phyloP scores from a whole-genome alignment of 1,140 invertebrate genomes.

The Drosophila sulfurigaster region DNA sequence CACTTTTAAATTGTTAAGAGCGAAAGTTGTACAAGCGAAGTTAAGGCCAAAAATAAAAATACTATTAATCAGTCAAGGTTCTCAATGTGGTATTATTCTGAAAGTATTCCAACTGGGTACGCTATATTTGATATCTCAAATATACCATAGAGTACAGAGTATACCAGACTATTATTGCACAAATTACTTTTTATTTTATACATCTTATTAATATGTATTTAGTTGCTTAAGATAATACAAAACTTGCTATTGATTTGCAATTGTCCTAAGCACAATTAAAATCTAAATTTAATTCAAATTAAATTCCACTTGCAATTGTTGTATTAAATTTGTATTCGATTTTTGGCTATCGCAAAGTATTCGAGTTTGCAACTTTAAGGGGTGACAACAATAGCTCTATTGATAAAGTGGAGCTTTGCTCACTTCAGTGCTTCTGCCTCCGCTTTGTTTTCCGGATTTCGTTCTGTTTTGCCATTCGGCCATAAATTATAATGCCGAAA shows the following conservation, averaged over 20 bases:
- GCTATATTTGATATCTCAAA: no score
- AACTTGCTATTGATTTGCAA: background rate
- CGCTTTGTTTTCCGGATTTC: slow-evolving; percentile 20
- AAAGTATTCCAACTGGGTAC: no score
- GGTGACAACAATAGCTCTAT: slow-evolving; percentile 28
- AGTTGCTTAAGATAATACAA: background rate
- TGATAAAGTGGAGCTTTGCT: slow-evolving; percentile 53
- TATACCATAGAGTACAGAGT: no score
- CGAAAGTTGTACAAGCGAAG: background rate
- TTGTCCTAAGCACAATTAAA: background rate
- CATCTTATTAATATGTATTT: no score
- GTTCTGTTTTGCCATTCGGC: slow-evolving; percentile 27
- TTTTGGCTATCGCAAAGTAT: slow-evolving; percentile 13
- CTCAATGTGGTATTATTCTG: no score
- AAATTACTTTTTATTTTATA: no score
- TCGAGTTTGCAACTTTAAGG: slow-evolving; percentile 17
- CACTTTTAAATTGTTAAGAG: background rate
- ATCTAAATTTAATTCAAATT: background rate
- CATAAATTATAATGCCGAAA: slow-evolving; percentile 71
- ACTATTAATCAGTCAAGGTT: no score
- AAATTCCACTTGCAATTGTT: background rate
- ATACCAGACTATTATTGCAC: no score
- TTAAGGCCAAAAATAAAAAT: background rate
- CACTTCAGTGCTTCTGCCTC: slow-evolving; percentile 60
- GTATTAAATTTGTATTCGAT: slow-evolving; percentile 9